Conservation (phyloP, 1,140 invertebrate species). For the Pogonognathellus flavescens region DNA sequence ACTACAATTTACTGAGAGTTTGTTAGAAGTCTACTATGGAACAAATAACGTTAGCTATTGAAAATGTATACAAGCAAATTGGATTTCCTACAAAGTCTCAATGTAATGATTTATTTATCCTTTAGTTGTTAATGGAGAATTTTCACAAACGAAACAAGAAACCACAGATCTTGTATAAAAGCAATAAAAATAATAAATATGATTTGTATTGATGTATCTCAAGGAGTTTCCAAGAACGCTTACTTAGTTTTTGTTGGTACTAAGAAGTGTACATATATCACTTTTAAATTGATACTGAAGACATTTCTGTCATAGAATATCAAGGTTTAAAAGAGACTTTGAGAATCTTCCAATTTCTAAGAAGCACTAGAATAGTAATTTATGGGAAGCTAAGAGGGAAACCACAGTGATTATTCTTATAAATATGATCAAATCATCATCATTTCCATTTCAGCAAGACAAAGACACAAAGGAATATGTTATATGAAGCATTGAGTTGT, state of each 20-base stretch:
- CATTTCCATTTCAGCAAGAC: too few relatives aligned
- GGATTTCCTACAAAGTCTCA: neutral
- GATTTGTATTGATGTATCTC: neutral
- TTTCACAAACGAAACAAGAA: neutral
- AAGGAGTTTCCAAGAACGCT: neutral
- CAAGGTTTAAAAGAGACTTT: too few relatives aligned
- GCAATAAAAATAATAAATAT: neutral
- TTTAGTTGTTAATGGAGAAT: neutral
- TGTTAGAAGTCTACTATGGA: neutral
- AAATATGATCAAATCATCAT: too few relatives aligned
- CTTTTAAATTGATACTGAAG: too few relatives aligned
- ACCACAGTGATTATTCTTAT: too few relatives aligned
- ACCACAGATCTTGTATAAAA: neutral
- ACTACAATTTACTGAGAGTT: neutral
- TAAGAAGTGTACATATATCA: too few relatives aligned
- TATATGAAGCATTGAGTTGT: too few relatives aligned
- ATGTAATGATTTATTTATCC: slow-evolving; percentile 23
- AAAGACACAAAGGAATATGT: too few relatives aligned
- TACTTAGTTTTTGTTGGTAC: neutral
- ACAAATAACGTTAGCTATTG: neutral
- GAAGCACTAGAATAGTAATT: too few relatives aligned
- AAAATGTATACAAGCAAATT: neutral
- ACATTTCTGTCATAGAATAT: too few relatives aligned
- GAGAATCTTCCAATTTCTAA: too few relatives aligned
- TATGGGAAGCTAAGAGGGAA: too few relatives aligned